Evolutionary conservation across 2,113 vertebrate species (phyloP), one percentile per base, ranked within the genome.

Genomic region (Meriones unguiculatus): DNA sequence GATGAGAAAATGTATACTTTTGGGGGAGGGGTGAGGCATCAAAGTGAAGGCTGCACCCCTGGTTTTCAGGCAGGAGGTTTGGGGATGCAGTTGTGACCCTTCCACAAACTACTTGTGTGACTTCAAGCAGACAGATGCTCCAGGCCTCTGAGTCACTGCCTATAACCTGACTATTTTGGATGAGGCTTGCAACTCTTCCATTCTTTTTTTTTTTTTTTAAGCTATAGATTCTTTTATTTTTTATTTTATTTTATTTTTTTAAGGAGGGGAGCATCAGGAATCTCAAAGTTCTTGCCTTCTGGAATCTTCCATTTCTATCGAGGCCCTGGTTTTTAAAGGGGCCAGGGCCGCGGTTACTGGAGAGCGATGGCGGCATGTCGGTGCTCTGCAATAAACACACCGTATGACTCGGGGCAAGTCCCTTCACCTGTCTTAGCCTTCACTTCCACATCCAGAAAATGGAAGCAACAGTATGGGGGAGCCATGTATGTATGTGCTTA

Each of bases 1-100:
- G 90, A 90, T 85, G 80, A 77, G 69, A 92, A 95, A 97, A 90
- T 12, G 18, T 28, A 30, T 67, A 18, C 30, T 87, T 91, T 76
- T 88, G 41, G 65, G 13, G 62, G 32, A 38, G 70, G 59, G 35
- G 57, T 25, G 72, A 82, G 30, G 32, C 72, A 81, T n/a, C 70
- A 17, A 38, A 80, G 90, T 69, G 28, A 81, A 94, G 90, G 86
- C 76, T 20, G 77, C 10, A 24, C 14, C 2, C 57, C 87, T 35
- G 84, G 86, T 92, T 76, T 88, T 84, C 57, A n/a, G 90, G 65
- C 62, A 81, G 50, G 18, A 75, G 75, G 91, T 81, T 38, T 72
- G 67, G 46, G 64, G 46, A 90, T 81, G 24, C 80, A 57, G 88
- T 57, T 89, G 72, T 32, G 90, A 93, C 52, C 96, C 62, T 81